Evolutionary conservation across 2,113 vertebrate genomes (phyloP).

Genomic region (Muscicapa adusta): DNA sequence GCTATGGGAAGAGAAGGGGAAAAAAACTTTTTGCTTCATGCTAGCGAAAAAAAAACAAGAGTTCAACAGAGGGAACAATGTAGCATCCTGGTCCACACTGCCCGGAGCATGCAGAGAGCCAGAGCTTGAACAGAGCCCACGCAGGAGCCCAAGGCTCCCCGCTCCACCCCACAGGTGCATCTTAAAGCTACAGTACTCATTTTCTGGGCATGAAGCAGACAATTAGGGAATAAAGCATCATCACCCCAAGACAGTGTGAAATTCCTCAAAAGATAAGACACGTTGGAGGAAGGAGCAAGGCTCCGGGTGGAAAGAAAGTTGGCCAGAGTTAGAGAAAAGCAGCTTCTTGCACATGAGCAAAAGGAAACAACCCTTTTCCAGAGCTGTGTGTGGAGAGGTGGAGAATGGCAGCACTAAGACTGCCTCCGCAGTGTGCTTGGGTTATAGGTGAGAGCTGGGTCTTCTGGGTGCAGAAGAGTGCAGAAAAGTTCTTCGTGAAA

Average conservation of each 20-base stretch:
- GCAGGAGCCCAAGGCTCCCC: neutral
- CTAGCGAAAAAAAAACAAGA: neutral
- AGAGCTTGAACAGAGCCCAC: neutral
- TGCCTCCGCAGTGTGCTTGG: neutral
- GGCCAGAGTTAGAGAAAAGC: neutral
- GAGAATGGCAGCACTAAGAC: neutral
- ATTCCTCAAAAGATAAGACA: neutral
- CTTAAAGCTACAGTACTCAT: neutral
- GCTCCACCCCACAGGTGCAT: neutral
- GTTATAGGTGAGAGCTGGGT: neutral
- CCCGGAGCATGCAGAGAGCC: neutral
- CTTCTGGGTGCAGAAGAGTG: neutral
- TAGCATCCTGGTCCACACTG: too few species aligned
- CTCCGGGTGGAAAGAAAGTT: neutral
- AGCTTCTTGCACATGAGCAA: neutral
- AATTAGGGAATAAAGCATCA: neutral
- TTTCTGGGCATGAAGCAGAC: neutral
- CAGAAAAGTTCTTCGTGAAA: neutral
- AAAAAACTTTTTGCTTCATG: neutral
- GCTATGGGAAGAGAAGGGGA: neutral
- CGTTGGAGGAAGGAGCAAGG: neutral
- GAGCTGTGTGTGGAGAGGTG: neutral
- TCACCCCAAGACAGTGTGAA: neutral
- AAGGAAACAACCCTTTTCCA: neutral
- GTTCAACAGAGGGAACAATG: neutral